phyloP scores from a whole-genome alignment of 1,140 invertebrate genomes.

The Rhagoletis pomonella region DNA sequence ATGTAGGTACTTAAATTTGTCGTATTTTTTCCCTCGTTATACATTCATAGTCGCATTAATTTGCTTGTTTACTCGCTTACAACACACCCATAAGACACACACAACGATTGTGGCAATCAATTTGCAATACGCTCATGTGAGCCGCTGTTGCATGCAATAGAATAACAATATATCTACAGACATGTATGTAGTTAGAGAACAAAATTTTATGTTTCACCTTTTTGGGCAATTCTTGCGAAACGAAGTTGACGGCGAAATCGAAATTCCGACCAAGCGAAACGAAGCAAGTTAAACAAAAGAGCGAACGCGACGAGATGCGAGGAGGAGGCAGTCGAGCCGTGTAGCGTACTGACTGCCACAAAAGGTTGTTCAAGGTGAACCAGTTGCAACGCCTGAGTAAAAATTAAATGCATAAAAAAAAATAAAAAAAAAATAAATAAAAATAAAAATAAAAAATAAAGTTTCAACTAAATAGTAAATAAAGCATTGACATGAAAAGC shows the following conservation, averaged over 20 bases:
- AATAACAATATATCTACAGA: not conserved
- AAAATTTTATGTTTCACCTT: constrained; percentile 5
- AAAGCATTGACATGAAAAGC: constrained; percentile 32
- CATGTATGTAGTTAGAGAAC: not conserved
- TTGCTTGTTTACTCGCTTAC: constrained; percentile 11
- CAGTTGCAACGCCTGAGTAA: constrained; percentile 7
- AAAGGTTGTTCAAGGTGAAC: constrained; percentile 45
- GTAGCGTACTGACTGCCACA: not conserved
- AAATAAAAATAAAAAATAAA: not conserved
- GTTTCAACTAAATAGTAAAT: not conserved
- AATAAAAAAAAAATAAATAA: not conserved
- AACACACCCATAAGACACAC: constrained; percentile 36
- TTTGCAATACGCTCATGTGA: not conserved
- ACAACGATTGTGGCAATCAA: not conserved
- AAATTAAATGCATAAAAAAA: not conserved
- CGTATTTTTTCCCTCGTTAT: not conserved
- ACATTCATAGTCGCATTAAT: constrained; percentile 14
- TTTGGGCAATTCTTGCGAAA: constrained; percentile 23
- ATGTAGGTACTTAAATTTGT: not conserved
- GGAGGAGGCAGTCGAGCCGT: not conserved
- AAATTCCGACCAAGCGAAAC: constrained; percentile 38
- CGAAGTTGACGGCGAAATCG: constrained; percentile 29
- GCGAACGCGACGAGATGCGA: not conserved
- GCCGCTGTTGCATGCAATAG: not conserved
- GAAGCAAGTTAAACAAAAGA: not conserved